Base-by-base conservation (phyloP, 2,797 vertebrate genomes). In the Paramormyrops hopkinsi region DNA sequence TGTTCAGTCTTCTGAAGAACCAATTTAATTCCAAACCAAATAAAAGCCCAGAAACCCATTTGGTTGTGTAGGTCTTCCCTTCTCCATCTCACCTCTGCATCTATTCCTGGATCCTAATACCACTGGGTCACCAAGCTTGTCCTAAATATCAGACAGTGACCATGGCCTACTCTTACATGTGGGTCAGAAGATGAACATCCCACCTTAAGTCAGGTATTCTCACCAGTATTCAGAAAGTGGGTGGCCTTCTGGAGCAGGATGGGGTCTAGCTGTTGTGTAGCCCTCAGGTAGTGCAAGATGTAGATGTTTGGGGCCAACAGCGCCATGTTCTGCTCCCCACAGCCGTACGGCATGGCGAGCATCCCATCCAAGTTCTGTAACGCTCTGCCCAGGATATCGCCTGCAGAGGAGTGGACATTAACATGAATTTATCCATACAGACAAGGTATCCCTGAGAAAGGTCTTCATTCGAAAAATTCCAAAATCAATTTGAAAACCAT, bases 311-410 rank as follows among this genome's bases (percentile, higher is more conserved):
- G 96, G 6, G 96, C 94, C 88, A 97, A 94, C 0, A 96, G 92
- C 0, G 69, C 96, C 95, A 95, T 95, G 91, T 97, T 97, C 93
- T 97, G 97, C 89, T 97, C 97, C 0, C 97, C 97, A 89, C 96
- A 97, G 89, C 96, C 96, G 0, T 95, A 95, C 0, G 96, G 97
- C 96, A 97, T 96, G 91, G 4, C 86, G 65, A 97, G 93, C 17
- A 97, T 93, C 19, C 94, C 93, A 0, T 96, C 93, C 88, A 97
- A 22, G 19, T 97, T 97, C 88, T 95, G 93, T 91, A 96, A 92
- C 25, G 95, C 95, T 22, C 93, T 93, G 22, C 97, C 96, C 93
- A 97, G 92, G 73, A 97, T 93, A 90, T 97, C 96, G 0, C 97
- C 97, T 97, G 92, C 1, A 90, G 22, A 90, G 19, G 90, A 82